A percentile compares a stretch with the other conserved stretches of the same genome.
These are phyloP conservation scores for Lepeophtheirus nordmannii DNA, from an alignment of 2,888 invertebrate species.

Conservation along the genomic window DNA sequence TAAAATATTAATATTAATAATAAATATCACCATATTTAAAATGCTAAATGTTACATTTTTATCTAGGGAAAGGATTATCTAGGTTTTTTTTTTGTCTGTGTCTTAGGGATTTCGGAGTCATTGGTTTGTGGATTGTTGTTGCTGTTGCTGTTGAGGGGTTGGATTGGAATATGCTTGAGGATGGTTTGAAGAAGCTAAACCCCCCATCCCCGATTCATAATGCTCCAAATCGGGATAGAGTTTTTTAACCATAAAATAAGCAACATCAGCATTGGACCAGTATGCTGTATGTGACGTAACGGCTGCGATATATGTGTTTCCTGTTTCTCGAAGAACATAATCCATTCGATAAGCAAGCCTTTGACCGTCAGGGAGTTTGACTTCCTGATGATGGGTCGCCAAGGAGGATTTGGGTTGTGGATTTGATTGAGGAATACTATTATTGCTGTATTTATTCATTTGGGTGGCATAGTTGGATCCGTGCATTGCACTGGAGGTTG, in stretches of 20 bases:
- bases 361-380: conserved; percentile 24
- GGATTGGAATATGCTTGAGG: too few relatives aligned
- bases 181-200: too few relatives aligned
- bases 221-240: conserved; percentile 39
- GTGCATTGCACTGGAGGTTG: background rate
- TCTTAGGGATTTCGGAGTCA: too few relatives aligned
- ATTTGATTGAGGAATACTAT: background rate
- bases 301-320: conserved; percentile 44
- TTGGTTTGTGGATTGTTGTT: too few relatives aligned
- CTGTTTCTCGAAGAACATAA: conserved; percentile 44
- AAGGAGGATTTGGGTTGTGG: background rate
- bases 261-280: conserved; percentile 48
- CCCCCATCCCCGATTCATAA: background rate
- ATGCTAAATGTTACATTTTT: too few relatives aligned
- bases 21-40: too few relatives aligned
- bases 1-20: too few relatives aligned
- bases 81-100: too few relatives aligned
- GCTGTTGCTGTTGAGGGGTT: too few relatives aligned
- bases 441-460: background rate
- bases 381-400: background rate
- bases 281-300: conserved; percentile 49
- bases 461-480: background rate
- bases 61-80: too few relatives aligned
- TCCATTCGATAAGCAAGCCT: conserved; percentile 37
- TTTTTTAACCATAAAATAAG: conserved; percentile 44